Evolutionary conservation across 1,140 invertebrate genomes (phyloP).

Genomic region (Orchestia grillus): DNA sequence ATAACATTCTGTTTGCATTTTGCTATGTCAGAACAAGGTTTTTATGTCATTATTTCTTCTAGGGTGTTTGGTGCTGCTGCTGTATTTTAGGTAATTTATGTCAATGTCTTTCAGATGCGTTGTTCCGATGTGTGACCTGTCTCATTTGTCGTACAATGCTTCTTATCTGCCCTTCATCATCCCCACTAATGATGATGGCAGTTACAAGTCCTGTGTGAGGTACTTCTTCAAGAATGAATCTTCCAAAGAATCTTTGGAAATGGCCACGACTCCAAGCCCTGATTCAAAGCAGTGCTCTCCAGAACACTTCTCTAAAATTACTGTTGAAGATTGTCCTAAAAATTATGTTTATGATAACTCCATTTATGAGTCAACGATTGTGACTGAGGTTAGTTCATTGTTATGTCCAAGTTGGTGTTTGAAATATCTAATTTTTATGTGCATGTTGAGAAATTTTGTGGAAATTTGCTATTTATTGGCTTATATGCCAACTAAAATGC

Average conservation of each 20-base stretch:
- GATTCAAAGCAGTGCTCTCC: background rate
- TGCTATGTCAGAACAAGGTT: no score
- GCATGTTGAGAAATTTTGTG: background rate
- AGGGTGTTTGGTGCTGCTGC: no score
- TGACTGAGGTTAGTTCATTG: constrained; percentile 73
- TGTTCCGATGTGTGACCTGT: constrained; percentile 74
- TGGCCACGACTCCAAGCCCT: background rate
- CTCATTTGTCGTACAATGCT: constrained; percentile 69
- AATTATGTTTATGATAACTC: constrained; percentile 72
- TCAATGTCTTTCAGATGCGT: constrained; percentile 71
- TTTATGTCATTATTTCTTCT: no score
- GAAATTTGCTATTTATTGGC: background rate
- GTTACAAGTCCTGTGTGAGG: constrained; percentile 37
- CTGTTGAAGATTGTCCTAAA: constrained; percentile 69
- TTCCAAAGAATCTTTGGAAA: background rate
- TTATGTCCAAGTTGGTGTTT: background rate
- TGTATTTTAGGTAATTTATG: no score
- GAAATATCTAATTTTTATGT: background rate
- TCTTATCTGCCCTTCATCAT: constrained; percentile 72
- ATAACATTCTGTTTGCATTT: no score
- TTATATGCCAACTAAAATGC: background rate
- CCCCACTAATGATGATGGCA: constrained; percentile 69
- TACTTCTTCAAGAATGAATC: constrained; percentile 68
- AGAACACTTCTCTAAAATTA: constrained; percentile 69
- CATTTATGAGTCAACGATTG: constrained; percentile 75